Evolutionary conservation across 2,113 vertebrate species (phyloP).

Genomic region (Oophaga pumilio): DNA sequence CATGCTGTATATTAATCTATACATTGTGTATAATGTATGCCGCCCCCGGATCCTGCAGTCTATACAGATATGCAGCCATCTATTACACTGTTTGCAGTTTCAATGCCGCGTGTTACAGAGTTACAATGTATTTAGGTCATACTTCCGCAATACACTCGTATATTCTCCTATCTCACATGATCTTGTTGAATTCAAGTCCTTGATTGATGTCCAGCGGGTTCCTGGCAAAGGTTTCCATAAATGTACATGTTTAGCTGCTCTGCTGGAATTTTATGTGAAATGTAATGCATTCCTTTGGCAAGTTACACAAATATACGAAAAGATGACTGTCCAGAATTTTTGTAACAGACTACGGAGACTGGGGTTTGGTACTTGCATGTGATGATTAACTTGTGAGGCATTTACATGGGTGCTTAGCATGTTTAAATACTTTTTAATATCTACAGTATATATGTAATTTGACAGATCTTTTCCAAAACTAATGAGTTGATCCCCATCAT

Average conservation of each 20-base stretch:
- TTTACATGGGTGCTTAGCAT: too few relatives aligned
- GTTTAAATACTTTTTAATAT: too few relatives aligned
- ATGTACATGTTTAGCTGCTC: background rate
- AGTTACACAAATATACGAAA: background rate
- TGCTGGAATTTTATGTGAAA: background rate
- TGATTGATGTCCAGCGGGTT: background rate
- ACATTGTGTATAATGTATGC: background rate
- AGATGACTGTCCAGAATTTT: background rate
- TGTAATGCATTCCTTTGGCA: background rate
- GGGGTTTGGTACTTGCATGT: background rate
- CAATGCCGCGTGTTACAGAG: background rate
- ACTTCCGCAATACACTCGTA: background rate
- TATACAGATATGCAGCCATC: background rate
- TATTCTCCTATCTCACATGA: background rate
- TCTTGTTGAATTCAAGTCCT: background rate
- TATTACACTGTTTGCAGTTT: background rate
- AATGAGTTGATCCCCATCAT: too few relatives aligned
- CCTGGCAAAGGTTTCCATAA: background rate
- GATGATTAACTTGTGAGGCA: too few relatives aligned
- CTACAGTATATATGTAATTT: too few relatives aligned
- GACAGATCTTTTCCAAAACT: too few relatives aligned
- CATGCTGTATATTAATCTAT: background rate
- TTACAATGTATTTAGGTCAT: background rate
- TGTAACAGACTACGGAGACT: background rate
- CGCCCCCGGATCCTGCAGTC: background rate